These are phyloP conservation scores for Cyprinodon tularosa DNA, from an alignment of 2,113 vertebrate species.

Conservation along the genomic window DNA sequence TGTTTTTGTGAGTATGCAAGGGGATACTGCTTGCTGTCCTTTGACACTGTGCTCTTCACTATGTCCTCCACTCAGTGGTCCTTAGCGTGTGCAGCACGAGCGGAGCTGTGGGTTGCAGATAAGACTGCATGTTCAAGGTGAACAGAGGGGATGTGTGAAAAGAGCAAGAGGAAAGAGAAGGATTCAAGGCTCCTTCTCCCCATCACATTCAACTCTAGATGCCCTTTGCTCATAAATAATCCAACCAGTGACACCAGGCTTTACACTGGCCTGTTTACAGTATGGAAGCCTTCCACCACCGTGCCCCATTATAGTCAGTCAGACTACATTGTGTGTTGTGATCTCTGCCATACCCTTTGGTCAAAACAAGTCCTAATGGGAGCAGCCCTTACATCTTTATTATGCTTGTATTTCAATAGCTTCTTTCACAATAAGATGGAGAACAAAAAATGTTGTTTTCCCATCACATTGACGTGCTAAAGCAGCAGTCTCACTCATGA, in stretches of 20 bases:
- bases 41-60: slow-evolving; percentile 52
- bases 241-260: slow-evolving; percentile 36
- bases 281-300: slow-evolving; percentile 2
- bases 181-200: slow-evolving; percentile 26
- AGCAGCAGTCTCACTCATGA: slow-evolving; percentile 34
- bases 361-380: slow-evolving; percentile 42
- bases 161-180: slow-evolving; percentile 21
- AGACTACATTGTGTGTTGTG: slow-evolving; percentile 6
- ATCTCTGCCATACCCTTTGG: slow-evolving; percentile 22
- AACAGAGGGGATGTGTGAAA: slow-evolving; percentile 6
- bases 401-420: slow-evolving; percentile 23
- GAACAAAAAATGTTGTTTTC: slow-evolving; percentile 6
- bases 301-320: not conserved
- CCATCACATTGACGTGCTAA: not conserved
- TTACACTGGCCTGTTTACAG: slow-evolving; percentile 38
- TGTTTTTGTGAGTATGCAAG: slow-evolving; percentile 28
- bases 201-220: slow-evolving; percentile 70
- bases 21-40: slow-evolving; percentile 24
- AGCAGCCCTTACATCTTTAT: slow-evolving; percentile 31
- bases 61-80: slow-evolving; percentile 51
- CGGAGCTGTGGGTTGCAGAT: slow-evolving; percentile 69
- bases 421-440: not conserved
- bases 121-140: slow-evolving; percentile 45
- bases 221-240: slow-evolving; percentile 75
- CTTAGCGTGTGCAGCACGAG: slow-evolving; percentile 54